Evolutionary conservation across 1,140 invertebrate species (phyloP), one percentile per base, ranked within the genome.

Genomic region (Diorhabda sublineata): DNA sequence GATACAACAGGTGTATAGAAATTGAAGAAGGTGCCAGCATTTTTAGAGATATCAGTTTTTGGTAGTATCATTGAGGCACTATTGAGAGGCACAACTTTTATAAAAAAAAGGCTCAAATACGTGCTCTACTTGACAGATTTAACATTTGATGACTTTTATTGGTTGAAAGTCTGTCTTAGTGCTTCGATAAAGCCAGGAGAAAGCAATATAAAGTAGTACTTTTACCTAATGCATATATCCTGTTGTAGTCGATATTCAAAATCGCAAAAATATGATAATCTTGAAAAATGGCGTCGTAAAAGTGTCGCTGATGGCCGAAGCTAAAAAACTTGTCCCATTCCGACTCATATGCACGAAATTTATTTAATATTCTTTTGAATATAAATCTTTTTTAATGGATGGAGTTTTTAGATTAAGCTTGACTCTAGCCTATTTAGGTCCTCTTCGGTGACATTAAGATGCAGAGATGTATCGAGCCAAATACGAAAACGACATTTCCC

Each of bases 261-360:
- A 66, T 70, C 69, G 60, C 44, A 66, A 44, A 69, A 69, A 71
- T 71, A 71, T 71, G 69, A 70, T 70, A 70, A 70, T 70, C 58
- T 42, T 61, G 58, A 70, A 61, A 56, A 44, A 70, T 67, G 65
- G 61, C 58, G 43, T 70, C 69, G 65, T 67, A 70, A 70, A 70
- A 67, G 26, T 67, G 69, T 67, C 69, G 57, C 42, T 58, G 69
- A 64, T 52, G 63, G 63, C 52, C 56, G 45, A 64, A 47, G 45
- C 63, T 45, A 64, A 64, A 64, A 64, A 64, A 64, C 63, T 64
- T 64, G 63, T 64, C 45, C 63, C 63, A 64, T 64, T 64, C 47
- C 52, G 56, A 64, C 63, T 64, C 63, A 64, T 64, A 64, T 64
- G 63, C 63, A 64, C 63, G 56, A 45, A 42, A 64, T 64, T 64